Evolutionary conservation across 2,888 invertebrate genomes (phyloP), one percentile per base, ranked within the genome.

Genomic region (Cacoxenus indagator): DNA sequence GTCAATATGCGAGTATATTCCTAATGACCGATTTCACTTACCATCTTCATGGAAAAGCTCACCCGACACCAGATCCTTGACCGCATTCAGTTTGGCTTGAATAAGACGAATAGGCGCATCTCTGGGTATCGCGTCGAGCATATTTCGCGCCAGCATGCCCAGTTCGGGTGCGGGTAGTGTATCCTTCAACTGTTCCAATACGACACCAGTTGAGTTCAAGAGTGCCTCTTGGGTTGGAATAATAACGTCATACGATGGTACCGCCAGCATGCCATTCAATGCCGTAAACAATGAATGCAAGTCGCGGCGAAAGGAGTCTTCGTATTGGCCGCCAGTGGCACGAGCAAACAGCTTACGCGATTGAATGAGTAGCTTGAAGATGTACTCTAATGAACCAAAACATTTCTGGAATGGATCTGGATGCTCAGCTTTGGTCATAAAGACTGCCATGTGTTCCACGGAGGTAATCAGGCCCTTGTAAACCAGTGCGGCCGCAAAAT

Each of bases 401-500:
- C 96, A 96, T 84, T 95, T 96, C 85, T 95, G 93, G 70, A 97
- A 95, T 0, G 96, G 94, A 81, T 96, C 96, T 72, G 96, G 96
- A 54, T 95, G 94, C 75, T 96, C 96, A 0, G 95, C 94, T 14
- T 94, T 93, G 6, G 93, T 92, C 29, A 95, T 94, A 90, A 94
- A 93, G 75, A 96, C 95, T 0, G 96, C 95, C 88, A 95, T 94
- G 84, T 96, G 96, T 79, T 95, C 94, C 1, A 97, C 95, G 73
- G 96, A 96, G 11, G 94, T 94, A 59, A 97, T 90, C 0, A 97
- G 90, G 0, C 96, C 96, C 86, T 96, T 96, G 89, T 97, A 97
- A 19, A 97, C 97, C 14, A 98, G 90, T 0, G 97, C 96, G 0
- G 97, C 97, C 0, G 97, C 96, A 89, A 98, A 98, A 87, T 97